Base-by-base conservation (phyloP, 2,797 vertebrate genomes). In the Morus bassanus region DNA sequence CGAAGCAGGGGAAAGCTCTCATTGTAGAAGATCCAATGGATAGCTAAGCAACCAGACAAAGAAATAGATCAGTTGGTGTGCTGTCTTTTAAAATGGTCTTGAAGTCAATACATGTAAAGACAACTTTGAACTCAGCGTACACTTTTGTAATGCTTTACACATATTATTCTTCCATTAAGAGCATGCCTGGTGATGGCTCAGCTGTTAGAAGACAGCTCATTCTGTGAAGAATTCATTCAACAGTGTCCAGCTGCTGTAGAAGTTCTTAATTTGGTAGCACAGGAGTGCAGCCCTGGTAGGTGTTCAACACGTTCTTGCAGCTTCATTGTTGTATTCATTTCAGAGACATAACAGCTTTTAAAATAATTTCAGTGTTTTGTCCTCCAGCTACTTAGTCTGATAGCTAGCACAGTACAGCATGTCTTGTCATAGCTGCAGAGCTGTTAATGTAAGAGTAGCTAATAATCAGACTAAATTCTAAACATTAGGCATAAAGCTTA, bases 191-290 rank as follows among this genome's bases (percentile, higher is more conserved):
- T 99, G 97, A 99, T 99, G 99, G 99, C 99, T 81, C 99, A 99
- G 98, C 98, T 99, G 78, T 98, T 99, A 94, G 99, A 99, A 98
- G 99, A 99, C 97, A 99, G 99, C 97, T 99, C 99, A 21, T 99
- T 99, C 97, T 99, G 99, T 98, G 99, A 99, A 98, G 99, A 99
- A 97, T 99, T 99, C 97, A 99, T 99, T 97, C 99, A 99, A 95
- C 99, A 99, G 95, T 99, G 99, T 95, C 99, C 99, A 61, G 99
- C 99, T 79, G 99, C 99, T 69, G 99, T 99, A 57, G 99, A 99
- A 96, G 99, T 99, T 92, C 98, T 99, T 30, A 99, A 99, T 97
- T 98, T 99, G 24, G 99, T 99, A 37, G 99, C 99, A 4, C 99
- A 99, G 97, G 99, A 99, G 92, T 99, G 99, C 97, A 99, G 99